Base-by-base conservation (phyloP, 1,140 invertebrate species). In the Maniola jurtina region DNA sequence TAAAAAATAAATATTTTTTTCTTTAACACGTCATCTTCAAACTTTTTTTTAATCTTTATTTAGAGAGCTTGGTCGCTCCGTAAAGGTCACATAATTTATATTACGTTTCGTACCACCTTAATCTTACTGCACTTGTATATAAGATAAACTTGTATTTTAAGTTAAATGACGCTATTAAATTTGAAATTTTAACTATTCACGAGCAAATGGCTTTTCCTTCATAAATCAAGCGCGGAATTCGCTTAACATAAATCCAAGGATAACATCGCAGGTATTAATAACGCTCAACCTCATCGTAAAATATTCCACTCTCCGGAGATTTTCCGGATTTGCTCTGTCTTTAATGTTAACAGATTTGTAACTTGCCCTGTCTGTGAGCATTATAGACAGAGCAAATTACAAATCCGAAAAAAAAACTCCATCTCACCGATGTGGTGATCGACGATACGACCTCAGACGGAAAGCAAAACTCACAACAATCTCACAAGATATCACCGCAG, bases 241-340 rank as follows among this genome's bases (percentile, higher is more conserved):
- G 48, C 48, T 50, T 50, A 50, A 50, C 48, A 50, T 50, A 50
- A 50, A 50, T 50, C 48, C 15, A 50, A 50, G 48, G 48, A 50
- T 50, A 50, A 50, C 48, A 50, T 50, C 48, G 48, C 16, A 50
- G 48, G 48, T 50, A 50, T 50, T 50, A 50, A 16, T 50, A 50
- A 15, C 48, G 48, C 48, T 50, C 48, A 50, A 50, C 48, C 48
- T 50, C 48, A 50, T 14, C 48, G 48, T 50, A 50, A 16, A 50
- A 50, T 16, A 50, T 50, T 50, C 15, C 11, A 50, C 48, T 50
- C 48, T 50, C 48, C 6, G 15, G 48, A 50, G 48, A 50, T 50
- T 50, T 50, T 50, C 48, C 15, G 15, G 48, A 50, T 50, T 50
- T 50, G 48, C 7, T 16, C 7, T 50, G 15, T 50, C 48, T 15